These are phyloP conservation scores for Agrotis exclamationis DNA, from an alignment of 2,888 invertebrate genomes.

Conservation along the genomic window DNA sequence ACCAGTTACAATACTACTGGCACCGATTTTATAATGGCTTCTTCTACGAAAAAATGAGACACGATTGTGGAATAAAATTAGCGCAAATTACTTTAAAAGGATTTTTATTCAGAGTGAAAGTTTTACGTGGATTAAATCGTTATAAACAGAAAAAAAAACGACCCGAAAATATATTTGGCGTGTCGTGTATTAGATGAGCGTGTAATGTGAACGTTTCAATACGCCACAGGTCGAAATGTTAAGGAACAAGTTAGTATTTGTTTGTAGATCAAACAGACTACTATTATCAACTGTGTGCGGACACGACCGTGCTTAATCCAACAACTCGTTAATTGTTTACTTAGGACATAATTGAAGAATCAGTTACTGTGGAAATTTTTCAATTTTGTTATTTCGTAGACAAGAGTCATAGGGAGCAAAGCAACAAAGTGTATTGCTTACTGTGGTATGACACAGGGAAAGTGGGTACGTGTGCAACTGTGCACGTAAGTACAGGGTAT, in stretches of 20 bases:
- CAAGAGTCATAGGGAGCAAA: slow-evolving; percentile 26
- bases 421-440: slow-evolving; percentile 62
- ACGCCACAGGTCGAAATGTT: slow-evolving; percentile 68
- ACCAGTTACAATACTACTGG: neutral
- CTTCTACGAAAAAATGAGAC: slow-evolving; percentile 2
- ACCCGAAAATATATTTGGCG: neutral
- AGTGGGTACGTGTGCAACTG: slow-evolving; percentile 70
- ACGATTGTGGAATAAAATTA: slow-evolving; percentile 17
- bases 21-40: slow-evolving; percentile 12
- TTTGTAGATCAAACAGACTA: slow-evolving; percentile 70
- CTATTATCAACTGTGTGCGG: slow-evolving; percentile 42
- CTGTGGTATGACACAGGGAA: slow-evolving; percentile 74
- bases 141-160: neutral
- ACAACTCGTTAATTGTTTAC: slow-evolving; percentile 44
- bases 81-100: slow-evolving; percentile 17
- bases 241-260: slow-evolving; percentile 73
- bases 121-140: neutral
- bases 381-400: slow-evolving; percentile 8
- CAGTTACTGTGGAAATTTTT: slow-evolving; percentile 16
- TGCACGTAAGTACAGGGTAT: slow-evolving; percentile 74
- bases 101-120: slow-evolving; percentile 37
- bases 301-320: slow-evolving; percentile 36
- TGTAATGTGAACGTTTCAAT: slow-evolving; percentile 72
- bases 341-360: slow-evolving; percentile 42
- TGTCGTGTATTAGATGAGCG: slow-evolving; percentile 8